Evolutionary conservation across 2,113 vertebrate genomes (phyloP).

Genomic region (Ahaetulla prasina): DNA sequence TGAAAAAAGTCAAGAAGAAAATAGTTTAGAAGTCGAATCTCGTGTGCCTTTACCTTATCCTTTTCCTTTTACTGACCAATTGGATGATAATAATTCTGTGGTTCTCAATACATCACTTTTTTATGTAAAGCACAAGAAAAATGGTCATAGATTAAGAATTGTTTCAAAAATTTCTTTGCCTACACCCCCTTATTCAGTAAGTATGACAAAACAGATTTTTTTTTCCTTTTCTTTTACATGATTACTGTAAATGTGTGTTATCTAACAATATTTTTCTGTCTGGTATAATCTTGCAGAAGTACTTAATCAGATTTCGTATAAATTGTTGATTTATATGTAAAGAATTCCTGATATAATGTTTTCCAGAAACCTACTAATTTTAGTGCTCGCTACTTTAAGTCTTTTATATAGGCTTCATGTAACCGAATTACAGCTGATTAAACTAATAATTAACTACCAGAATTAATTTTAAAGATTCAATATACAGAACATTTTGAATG

Average conservation of each 20-base stretch:
- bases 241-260: background rate
- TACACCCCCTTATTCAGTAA: constrained; percentile 95
- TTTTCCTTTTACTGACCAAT: constrained; percentile 75
- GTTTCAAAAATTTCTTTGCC: constrained; percentile 94
- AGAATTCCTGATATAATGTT: background rate
- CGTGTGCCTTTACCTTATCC: constrained; percentile 88
- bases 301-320: constrained; percentile 6
- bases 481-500: background rate
- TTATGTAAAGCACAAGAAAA: constrained; percentile 80
- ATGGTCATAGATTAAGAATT: constrained; percentile 87
- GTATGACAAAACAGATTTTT: constrained; percentile 63
- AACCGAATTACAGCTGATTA: background rate
- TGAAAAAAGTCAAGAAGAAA: constrained; percentile 79
- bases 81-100: constrained; percentile 87
- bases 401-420: background rate
- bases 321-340: background rate
- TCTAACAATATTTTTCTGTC: background rate
- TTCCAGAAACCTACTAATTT: background rate
- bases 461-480: background rate
- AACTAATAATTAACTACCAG: background rate
- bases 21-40: constrained; percentile 91
- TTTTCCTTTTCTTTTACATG: background rate
- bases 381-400: background rate
- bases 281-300: background rate
- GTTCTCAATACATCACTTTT: constrained; percentile 90